Evolutionary conservation across 2,797 vertebrate genomes (phyloP), one percentile per base, ranked within the genome.

Genomic region (Philypnodon macrostomus): DNA sequence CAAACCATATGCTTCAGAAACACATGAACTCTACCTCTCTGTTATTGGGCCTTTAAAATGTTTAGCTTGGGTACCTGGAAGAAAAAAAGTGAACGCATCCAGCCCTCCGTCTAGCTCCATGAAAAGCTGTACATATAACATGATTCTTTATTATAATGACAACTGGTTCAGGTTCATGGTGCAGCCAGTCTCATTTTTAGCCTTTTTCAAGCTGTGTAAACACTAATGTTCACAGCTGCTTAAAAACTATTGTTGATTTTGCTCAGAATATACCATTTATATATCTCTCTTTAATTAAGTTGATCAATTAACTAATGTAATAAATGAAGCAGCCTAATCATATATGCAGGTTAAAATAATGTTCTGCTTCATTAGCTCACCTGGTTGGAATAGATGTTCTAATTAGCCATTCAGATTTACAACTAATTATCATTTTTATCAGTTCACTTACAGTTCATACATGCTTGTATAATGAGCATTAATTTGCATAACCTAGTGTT

Each of bases 101-200:
- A 34, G 49, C 40, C 46, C 36, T 32, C 44, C 27, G 52, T 45
- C 21, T n/a, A n/a, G n/a, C n/a, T n/a, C n/a, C 11, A 8, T 40
- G 44, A 54, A 48, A 63, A 15, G 59, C 55, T 54, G 30, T 33
- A 44, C 47, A 47, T 45, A 47, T 70, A 63, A 71, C 79, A 80
- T 82, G 83, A 69, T 53, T 78, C 70, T 79, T 81, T 78, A 79
- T 78, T 79, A 75, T 50, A 47, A 65, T 64, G 65, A 70, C 63
- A 61, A 52, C 38, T 3, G 4, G 47, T 48, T 59, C 39, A 47
- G 27, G 46, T 76, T 76, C 53, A 41, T 30, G 2, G 53, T 38
- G 24, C 48, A 45, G 55, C 62, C 21, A 40, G 29, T 53, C 53
- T 50, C 63, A 68, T 79, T 78, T 67, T 54, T 80, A 66, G 77